Base-by-base conservation (phyloP, 2,113 vertebrate species). In the Nothoprocta pentlandii region DNA sequence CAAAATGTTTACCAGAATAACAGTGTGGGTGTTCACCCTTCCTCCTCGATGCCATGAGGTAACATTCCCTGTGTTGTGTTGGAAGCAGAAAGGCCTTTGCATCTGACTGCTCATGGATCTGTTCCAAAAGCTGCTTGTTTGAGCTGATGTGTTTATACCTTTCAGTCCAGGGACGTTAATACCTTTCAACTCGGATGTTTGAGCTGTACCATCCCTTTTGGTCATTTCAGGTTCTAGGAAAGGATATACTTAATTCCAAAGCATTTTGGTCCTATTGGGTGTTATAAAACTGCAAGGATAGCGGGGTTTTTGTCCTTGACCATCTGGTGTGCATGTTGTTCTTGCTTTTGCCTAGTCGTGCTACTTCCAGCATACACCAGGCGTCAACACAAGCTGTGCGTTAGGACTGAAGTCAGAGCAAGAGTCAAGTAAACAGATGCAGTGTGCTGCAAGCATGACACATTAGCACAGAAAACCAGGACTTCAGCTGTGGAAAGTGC, bases 381-480 rank as follows among this genome's bases (percentile, higher is more conserved):
- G 30, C 28, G 16, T 58, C 17, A 32, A 30, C 28, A 32, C 28
- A 5, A 56, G 54, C 54, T 56, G 28, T 17, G 30, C 16, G 28
- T 56, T 56, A 56, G 54, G 28, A 26, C 15, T 56, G 54, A 56
- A 56, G 28, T 58, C 16, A 6, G 54, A 58, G 54, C 16, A 58
- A 25, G 16, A 58, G 30, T 58, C 10, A 21, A 58, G 30, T 58
- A 28, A 32, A 30, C 28, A 56, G 54, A 16, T 16, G 16, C 30
- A 58, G 9, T 30, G 4, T 0, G 0, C 34, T 41, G 51, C 39
- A 28, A 67, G 8, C 1, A 0, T 22, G n/a, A 42, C 17, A 13
- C 1, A 51, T 42, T 70, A 79, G 21, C 13, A 39, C 8, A 25
- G 32, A 66, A 59, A 58, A 20, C 39, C 15, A 39, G 32, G 32